phyloP scores from a whole-genome alignment of 2,888 invertebrate species.

The Hydriomena furcata region DNA sequence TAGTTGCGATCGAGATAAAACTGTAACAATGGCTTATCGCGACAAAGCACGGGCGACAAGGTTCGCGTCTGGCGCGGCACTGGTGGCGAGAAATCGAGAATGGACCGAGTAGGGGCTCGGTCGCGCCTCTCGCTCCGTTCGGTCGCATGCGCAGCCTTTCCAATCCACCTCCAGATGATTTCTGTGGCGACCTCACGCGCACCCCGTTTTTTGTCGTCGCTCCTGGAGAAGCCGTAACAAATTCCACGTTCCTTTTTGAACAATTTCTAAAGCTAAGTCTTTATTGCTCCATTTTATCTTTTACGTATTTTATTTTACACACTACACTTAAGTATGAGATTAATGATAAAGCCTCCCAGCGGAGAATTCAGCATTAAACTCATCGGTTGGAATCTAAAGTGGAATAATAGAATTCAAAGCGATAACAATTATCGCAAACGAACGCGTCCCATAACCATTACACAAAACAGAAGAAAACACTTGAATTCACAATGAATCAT shows the following conservation, averaged over 20 bases:
- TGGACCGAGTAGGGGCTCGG: conserved; percentile 48
- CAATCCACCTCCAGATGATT: conserved; percentile 47
- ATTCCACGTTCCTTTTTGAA: conserved; percentile 14
- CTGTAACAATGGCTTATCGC: conserved; percentile 43
- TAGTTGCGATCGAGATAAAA: conserved; percentile 48
- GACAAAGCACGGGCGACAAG: conserved; percentile 55
- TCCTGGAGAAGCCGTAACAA: conserved; percentile 43
- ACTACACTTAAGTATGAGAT: too few relatives aligned
- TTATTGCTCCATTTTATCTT: conserved; percentile 3
- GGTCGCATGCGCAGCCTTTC: conserved; percentile 47
- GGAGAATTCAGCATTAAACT: conserved; percentile 1
- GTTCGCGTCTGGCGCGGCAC: conserved; percentile 71
- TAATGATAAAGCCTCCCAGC: background rate
- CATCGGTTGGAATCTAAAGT: background rate
- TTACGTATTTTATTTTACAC: background rate
- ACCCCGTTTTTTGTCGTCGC: conserved; percentile 45
- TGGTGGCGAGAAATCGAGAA: conserved; percentile 62
- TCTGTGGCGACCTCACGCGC: conserved; percentile 61
- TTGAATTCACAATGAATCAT: conserved; percentile 69
- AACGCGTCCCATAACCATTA: conserved; percentile 44
- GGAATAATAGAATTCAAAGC: conserved; percentile 35
- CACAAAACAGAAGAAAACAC: conserved; percentile 52
- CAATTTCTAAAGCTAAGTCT: conserved; percentile 10
- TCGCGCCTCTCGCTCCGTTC: conserved; percentile 63
- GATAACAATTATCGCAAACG: conserved; percentile 47